phyloP scores from a whole-genome alignment of 2,113 vertebrate genomes.

The Oostethus manadensis region DNA sequence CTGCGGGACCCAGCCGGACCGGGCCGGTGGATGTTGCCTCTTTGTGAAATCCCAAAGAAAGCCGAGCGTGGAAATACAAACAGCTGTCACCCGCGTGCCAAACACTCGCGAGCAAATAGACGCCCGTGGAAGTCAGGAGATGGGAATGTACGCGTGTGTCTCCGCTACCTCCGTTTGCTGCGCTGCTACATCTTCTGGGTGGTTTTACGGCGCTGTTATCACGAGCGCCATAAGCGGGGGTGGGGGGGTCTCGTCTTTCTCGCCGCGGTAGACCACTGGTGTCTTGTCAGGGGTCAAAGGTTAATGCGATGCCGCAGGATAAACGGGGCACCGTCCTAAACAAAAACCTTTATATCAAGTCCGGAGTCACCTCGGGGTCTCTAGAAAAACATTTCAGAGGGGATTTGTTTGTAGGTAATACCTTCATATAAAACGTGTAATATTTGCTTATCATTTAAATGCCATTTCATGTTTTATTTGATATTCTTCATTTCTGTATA shows the following conservation, averaged over 20 bases:
- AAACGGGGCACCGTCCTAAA: conserved; percentile 52
- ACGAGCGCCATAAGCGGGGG: neutral
- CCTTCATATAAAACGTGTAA: too few species aligned
- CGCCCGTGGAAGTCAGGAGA: conserved; percentile 21
- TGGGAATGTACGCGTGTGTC: conserved; percentile 15
- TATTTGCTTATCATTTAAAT: too few species aligned
- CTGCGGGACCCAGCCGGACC: conserved; percentile 16
- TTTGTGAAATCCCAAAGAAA: conserved; percentile 66
- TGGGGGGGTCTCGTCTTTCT: conserved; percentile 1
- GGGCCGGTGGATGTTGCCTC: conserved; percentile 35
- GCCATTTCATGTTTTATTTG: too few species aligned
- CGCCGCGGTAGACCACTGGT: conserved; percentile 46
- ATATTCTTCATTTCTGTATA: too few species aligned
- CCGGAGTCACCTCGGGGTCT: conserved; percentile 33
- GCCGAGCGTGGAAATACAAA: conserved; percentile 55
- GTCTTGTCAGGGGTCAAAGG: conserved; percentile 51
- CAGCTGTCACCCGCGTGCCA: conserved; percentile 55
- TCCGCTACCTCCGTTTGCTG: too few species aligned
- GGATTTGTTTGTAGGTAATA: conserved; percentile 28
- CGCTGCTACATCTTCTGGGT: too few species aligned
- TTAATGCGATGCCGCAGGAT: conserved; percentile 55
- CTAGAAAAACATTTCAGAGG: conserved; percentile 28
- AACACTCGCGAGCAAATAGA: conserved; percentile 58
- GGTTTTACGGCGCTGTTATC: neutral
- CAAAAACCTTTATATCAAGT: conserved; percentile 44